phyloP scores from a whole-genome alignment of 2,888 invertebrate species.

The Drosophila mayaguana region DNA sequence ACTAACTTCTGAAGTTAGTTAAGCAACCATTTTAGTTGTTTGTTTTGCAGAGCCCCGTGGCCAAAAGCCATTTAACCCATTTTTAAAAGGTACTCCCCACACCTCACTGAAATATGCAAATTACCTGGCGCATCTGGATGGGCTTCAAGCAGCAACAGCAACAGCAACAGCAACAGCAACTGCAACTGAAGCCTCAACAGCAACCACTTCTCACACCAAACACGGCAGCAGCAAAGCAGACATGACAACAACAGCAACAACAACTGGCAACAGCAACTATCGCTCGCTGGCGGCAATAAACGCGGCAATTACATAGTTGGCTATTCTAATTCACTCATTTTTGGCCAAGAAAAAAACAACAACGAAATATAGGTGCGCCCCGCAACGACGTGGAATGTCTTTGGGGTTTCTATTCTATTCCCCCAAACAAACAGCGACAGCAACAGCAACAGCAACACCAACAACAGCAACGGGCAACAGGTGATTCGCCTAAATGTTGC shows the following conservation, averaged over 20 bases:
- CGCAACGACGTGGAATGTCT: slow-evolving; percentile 52
- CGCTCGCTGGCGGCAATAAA: slow-evolving; percentile 61
- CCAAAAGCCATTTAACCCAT: slow-evolving; percentile 40
- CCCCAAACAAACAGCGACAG: slow-evolving; percentile 17
- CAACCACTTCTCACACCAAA: slow-evolving; percentile 49
- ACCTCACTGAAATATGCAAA: slow-evolving; percentile 52
- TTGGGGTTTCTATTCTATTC: slow-evolving; percentile 37
- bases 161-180: slow-evolving; percentile 10
- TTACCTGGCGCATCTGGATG: slow-evolving; percentile 42
- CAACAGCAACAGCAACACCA: slow-evolving; percentile 9
- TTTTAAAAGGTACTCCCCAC: slow-evolving; percentile 46
- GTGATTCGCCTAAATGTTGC: slow-evolving; percentile 78
- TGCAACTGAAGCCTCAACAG: slow-evolving; percentile 13
- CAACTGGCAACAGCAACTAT: slow-evolving; percentile 25
- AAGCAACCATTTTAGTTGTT: slow-evolving; percentile 2
- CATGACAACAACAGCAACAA: slow-evolving; percentile 29
- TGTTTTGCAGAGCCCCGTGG: not conserved
- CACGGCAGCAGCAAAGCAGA: slow-evolving; percentile 20
- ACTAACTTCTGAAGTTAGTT: not conserved
- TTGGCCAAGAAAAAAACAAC: slow-evolving; percentile 40
- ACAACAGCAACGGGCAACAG: slow-evolving; percentile 60
- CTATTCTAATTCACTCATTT: slow-evolving; percentile 79
- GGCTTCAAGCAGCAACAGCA: slow-evolving; percentile 1
- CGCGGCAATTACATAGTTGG: slow-evolving; percentile 75
- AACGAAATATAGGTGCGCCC: slow-evolving; percentile 64